Percentiles rank a stretch among this genome's conserved stretches.
phyloP scores from a whole-genome alignment of 2,113 vertebrate genomes.

The Mus spicilegus region DNA sequence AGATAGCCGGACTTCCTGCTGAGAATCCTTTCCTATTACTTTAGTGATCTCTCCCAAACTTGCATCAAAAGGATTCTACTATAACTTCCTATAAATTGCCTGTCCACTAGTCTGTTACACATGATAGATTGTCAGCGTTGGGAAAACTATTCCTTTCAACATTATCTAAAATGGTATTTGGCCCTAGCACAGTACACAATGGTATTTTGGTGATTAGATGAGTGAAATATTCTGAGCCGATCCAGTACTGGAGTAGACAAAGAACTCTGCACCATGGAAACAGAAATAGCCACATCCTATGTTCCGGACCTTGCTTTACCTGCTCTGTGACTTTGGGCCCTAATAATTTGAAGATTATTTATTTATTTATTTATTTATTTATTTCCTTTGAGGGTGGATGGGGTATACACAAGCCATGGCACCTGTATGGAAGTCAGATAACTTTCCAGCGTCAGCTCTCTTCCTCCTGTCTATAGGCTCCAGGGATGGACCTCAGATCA shows the following conservation, averaged over 20 bases:
- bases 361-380: not conserved
- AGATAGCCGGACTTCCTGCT: not conserved
- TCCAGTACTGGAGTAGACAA: not conserved
- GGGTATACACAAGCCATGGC: not conserved
- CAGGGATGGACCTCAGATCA: not conserved
- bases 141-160: not conserved
- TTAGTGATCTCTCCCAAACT: not conserved
- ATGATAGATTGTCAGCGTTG: not conserved
- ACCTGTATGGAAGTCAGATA: not conserved
- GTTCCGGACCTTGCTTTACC: not conserved
- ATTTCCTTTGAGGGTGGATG: not conserved
- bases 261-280: not conserved
- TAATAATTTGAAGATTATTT: not conserved
- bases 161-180: not conserved
- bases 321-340: not conserved
- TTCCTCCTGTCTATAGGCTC: not conserved
- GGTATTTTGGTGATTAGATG: conserved; percentile 36
- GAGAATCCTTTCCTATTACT: conserved; percentile 23
- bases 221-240: not conserved
- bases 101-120: not conserved
- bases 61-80: not conserved
- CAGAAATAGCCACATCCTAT: not conserved
- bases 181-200: not conserved
- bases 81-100: not conserved
- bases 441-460: not conserved